phyloP scores from a whole-genome alignment of 2,888 invertebrate genomes.

The Ornithoptera priamus region DNA sequence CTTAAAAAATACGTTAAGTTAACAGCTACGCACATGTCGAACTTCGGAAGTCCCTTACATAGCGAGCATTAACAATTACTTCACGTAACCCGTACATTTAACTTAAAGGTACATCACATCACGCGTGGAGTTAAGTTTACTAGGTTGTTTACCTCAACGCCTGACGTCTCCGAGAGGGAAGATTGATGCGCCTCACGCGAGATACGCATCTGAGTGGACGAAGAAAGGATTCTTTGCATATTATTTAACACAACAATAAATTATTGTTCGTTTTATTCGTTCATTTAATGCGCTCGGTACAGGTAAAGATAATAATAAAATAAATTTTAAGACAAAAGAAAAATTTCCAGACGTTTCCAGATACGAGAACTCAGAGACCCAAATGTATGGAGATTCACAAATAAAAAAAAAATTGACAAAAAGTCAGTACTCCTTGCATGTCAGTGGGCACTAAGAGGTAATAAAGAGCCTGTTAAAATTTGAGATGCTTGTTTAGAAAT shows the following conservation, averaged over 20 bases:
- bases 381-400: too few relatives aligned
- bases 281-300: not conserved
- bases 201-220: constrained; percentile 22
- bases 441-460: too few relatives aligned
- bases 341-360: too few relatives aligned
- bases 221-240: not conserved
- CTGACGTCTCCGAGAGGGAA: constrained; percentile 15
- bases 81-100: constrained; percentile 34
- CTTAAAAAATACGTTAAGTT: not conserved
- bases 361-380: too few relatives aligned
- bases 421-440: too few relatives aligned
- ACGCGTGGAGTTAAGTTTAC: constrained; percentile 26
- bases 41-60: constrained; percentile 32
- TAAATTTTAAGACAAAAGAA: too few relatives aligned
- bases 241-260: not conserved
- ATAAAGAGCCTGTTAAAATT: too few relatives aligned
- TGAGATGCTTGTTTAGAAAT: too few relatives aligned
- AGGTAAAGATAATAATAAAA: not conserved
- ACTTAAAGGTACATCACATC: constrained; percentile 23
- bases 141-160: constrained; percentile 30
- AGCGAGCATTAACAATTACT: constrained; percentile 33
- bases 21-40: constrained; percentile 23
- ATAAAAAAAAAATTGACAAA: too few relatives aligned
- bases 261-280: not conserved
- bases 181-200: constrained; percentile 17